phyloP scores from a whole-genome alignment of 2,797 vertebrate species.

The Heterohyrax brucei region DNA sequence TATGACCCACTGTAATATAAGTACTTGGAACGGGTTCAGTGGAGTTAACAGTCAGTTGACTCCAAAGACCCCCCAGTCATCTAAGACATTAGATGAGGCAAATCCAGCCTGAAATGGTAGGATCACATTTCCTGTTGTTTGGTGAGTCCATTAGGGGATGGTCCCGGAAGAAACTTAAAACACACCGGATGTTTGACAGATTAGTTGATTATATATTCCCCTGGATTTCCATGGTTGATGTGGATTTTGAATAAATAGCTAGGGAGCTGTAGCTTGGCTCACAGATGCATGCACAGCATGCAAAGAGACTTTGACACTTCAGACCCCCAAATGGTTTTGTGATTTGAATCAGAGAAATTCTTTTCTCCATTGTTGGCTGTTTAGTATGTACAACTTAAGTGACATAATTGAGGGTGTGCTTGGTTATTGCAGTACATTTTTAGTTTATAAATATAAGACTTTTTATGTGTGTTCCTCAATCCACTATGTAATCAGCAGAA shows the following conservation, averaged over 20 bases:
- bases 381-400: neutral
- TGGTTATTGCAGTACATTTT: neutral
- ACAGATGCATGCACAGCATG: rapidly evolving
- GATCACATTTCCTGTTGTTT: neutral
- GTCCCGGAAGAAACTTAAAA: neutral
- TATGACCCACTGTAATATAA: neutral
- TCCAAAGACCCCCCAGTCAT: neutral
- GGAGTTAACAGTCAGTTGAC: neutral
- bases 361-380: neutral
- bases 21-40: neutral
- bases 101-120: neutral
- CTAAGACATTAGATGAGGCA: neutral
- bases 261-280: neutral
- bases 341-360: neutral
- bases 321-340: neutral
- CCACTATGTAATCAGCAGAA: neutral
- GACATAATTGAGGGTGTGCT: neutral
- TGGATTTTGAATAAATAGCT: neutral
- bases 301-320: neutral
- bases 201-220: neutral
- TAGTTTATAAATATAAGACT: neutral
- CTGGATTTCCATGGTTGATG: neutral
- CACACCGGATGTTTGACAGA: neutral
- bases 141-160: neutral
- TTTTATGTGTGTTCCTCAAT: neutral